phyloP scores from a whole-genome alignment of 2,113 vertebrate species.

The Aplodontia rufa region DNA sequence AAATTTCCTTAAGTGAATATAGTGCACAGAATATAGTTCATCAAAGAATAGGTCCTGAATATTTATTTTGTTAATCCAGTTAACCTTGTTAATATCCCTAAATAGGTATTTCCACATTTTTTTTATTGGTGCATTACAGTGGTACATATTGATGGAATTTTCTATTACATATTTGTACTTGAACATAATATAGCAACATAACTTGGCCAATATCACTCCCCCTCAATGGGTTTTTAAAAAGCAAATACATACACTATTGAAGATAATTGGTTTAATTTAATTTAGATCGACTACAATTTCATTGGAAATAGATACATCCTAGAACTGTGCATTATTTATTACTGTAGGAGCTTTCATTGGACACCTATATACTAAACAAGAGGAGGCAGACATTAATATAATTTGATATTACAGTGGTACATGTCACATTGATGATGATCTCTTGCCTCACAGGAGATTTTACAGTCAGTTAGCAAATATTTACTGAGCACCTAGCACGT shows the following conservation, averaged over 20 bases:
- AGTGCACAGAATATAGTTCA: background rate
- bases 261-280: background rate
- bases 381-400: background rate
- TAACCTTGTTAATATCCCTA: background rate
- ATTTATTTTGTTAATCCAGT: background rate
- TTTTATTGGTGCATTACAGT: no score
- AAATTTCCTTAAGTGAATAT: background rate
- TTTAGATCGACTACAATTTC: background rate
- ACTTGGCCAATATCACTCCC: no score
- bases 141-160: no score
- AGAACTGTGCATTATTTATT: background rate
- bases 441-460: background rate
- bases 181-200: no score
- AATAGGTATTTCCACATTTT: no score
- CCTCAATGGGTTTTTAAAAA: background rate
- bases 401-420: background rate
- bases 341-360: background rate
- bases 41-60: background rate
- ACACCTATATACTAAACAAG: background rate
- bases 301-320: background rate
- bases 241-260: background rate
- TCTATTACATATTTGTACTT: no score
- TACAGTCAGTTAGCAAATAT: constrained; percentile 34
- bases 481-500: background rate
- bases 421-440: background rate